phyloP scores from a whole-genome alignment of 2,888 invertebrate genomes.

The Proisotoma minuta region DNA sequence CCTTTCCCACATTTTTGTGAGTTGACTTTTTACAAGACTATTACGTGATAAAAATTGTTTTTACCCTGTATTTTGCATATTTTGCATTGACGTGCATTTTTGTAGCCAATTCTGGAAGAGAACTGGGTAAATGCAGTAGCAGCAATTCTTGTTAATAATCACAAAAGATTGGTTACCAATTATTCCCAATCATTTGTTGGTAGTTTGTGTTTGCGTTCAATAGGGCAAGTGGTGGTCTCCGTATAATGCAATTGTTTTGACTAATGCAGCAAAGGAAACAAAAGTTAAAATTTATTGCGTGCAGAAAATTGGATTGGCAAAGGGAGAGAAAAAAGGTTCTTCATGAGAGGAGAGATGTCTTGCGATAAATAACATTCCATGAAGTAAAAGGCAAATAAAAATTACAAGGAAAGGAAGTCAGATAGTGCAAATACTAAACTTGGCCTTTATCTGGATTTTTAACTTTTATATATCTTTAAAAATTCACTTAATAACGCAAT shows the following conservation, averaged over 20 bases:
- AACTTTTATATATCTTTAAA: conserved; percentile 7
- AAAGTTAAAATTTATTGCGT: conserved; percentile 37
- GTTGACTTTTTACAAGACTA: too few species aligned
- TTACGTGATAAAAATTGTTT: neutral
- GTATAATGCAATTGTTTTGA: neutral
- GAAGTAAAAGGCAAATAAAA: conserved; percentile 10
- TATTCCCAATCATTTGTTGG: neutral
- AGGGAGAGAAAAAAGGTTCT: conserved; percentile 33
- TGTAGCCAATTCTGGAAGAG: too few species aligned
- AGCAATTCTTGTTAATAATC: neutral
- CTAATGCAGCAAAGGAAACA: conserved; percentile 2
- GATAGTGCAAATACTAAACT: conserved; percentile 12
- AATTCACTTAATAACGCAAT: conserved; percentile 10
- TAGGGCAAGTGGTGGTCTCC: too few species aligned
- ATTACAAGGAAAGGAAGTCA: conserved; percentile 6
- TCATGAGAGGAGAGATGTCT: conserved; percentile 38
- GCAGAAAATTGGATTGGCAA: conserved; percentile 46
- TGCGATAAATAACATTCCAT: conserved; percentile 21
- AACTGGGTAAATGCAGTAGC: neutral
- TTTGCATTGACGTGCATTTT: too few species aligned
- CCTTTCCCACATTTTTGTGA: too few species aligned
- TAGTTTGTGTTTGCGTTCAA: conserved; percentile 2
- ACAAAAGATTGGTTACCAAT: neutral
- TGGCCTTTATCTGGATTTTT: conserved; percentile 18
- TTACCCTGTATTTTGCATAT: too few species aligned